These are phyloP conservation scores for Tretioscincus oriximinensis DNA, from an alignment of 2,113 vertebrate genomes.

Conservation along the genomic window DNA sequence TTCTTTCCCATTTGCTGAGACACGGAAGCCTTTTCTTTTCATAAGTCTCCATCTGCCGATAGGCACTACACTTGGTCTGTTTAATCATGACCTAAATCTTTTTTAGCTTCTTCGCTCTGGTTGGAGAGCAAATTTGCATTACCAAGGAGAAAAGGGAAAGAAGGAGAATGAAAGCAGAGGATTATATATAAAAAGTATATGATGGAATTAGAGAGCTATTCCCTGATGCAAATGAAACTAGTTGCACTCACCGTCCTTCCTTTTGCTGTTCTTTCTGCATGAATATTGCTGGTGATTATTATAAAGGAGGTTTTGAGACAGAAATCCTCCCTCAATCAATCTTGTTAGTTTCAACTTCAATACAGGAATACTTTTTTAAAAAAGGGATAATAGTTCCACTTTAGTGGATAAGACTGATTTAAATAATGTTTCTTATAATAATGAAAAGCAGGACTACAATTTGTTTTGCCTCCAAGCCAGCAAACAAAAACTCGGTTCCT, in stretches of 20 bases:
- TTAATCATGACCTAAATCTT: conserved; percentile 55
- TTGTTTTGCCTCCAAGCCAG: background rate
- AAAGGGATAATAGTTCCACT: conserved; percentile 38
- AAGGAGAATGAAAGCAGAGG: background rate
- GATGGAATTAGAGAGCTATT: conserved; percentile 22
- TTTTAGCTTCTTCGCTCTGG: conserved; percentile 47
- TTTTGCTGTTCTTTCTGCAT: conserved; percentile 1
- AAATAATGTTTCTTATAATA: conserved; percentile 27
- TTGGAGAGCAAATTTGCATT: conserved; percentile 41
- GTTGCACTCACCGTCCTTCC: background rate
- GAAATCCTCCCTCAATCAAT: background rate
- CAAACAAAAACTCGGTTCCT: rapidly evolving
- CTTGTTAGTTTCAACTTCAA: conserved; percentile 24
- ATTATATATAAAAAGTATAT: conserved; percentile 21
- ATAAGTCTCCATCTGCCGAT: conserved; percentile 2
- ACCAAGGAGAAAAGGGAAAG: conserved; percentile 4
- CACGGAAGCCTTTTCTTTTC: conserved; percentile 25
- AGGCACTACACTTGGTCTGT: conserved; percentile 22
- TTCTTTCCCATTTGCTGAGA: conserved; percentile 23
- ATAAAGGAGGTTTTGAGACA: background rate
- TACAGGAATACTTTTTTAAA: conserved; percentile 25
- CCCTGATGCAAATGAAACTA: conserved; percentile 13
- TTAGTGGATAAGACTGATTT: conserved; percentile 32
- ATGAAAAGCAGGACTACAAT: background rate
- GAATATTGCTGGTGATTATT: background rate